Conservation (phyloP, 2,797 vertebrate species). For the Myotis findleyi region DNA sequence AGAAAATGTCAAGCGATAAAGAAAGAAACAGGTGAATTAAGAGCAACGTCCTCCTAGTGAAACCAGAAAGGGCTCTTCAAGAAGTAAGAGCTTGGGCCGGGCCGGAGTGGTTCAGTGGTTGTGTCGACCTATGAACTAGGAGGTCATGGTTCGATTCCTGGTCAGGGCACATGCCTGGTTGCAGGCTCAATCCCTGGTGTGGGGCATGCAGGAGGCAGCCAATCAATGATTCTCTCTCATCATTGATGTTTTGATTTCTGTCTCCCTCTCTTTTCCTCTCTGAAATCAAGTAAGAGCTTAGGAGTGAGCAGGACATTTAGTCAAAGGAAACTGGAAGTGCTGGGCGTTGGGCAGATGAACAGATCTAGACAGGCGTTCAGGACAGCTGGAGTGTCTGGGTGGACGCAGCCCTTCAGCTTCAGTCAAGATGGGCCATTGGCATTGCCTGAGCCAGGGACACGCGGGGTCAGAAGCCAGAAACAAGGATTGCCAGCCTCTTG, state of each 20-base stretch:
- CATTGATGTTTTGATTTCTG: no score
- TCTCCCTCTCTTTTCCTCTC: no score
- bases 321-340: background rate
- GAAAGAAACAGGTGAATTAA: slow-evolving; percentile 10
- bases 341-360: background rate
- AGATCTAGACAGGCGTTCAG: background rate
- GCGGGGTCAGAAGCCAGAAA: background rate
- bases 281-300: no score
- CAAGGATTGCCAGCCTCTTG: background rate
- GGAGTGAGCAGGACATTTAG: background rate
- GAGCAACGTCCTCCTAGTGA: background rate
- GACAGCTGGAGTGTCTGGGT: background rate
- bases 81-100: background rate
- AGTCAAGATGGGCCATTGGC: background rate
- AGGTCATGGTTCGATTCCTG: no score
- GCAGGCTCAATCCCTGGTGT: no score
- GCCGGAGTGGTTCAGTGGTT: no score
- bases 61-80: background rate
- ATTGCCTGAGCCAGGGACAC: background rate
- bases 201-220: no score
- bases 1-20: background rate
- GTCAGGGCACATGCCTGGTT: no score
- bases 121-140: no score
- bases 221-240: no score
- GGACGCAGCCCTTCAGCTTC: background rate